phyloP scores from a whole-genome alignment of 1,140 invertebrate species.

The Ceratosolen fusciceps region DNA sequence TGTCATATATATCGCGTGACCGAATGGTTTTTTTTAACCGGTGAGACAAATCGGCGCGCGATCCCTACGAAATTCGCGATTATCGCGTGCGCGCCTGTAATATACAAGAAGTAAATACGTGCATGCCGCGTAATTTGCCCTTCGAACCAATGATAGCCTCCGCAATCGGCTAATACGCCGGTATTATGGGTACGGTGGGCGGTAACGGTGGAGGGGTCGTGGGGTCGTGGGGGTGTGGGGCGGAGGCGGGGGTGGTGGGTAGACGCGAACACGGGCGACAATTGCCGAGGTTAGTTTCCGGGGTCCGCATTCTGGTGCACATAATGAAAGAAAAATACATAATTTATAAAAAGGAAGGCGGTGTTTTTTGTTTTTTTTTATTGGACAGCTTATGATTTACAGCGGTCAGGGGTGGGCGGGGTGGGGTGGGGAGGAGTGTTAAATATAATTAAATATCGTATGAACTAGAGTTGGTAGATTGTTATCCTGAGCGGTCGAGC shows the following conservation, averaged over 20 bases:
- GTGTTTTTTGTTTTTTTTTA: too few relatives aligned
- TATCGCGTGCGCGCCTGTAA: constrained; percentile 33
- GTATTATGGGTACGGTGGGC: constrained; percentile 26
- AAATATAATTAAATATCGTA: constrained; percentile 4
- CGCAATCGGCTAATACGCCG: constrained; percentile 5
- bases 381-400: background rate
- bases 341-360: background rate
- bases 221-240: too few relatives aligned
- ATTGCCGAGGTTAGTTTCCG: background rate
- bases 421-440: background rate
- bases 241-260: too few relatives aligned
- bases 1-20: constrained; percentile 37
- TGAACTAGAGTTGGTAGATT: background rate
- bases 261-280: background rate
- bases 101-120: background rate
- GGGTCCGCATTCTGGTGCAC: background rate
- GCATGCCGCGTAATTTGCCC: background rate
- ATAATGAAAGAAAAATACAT: background rate
- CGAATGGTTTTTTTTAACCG: constrained; percentile 28
- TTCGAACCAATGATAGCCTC: background rate
- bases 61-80: constrained; percentile 22
- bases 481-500: constrained; percentile 51
- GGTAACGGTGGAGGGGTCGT: too few relatives aligned
- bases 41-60: background rate
- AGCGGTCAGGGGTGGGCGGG: background rate